Base-by-base conservation (phyloP, 2,113 vertebrate species). In the Talpa occidentalis region DNA sequence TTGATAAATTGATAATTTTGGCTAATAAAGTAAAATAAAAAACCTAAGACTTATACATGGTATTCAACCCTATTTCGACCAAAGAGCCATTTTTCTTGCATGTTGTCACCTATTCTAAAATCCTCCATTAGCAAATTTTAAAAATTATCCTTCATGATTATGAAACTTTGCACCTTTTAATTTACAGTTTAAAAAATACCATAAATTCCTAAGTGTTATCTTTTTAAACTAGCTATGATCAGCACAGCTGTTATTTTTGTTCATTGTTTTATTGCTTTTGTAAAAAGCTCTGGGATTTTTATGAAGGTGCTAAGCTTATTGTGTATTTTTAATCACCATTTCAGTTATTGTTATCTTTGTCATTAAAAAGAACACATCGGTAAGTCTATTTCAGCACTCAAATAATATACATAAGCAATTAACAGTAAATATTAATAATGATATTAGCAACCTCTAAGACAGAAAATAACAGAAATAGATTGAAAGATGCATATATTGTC, bases 281-380 rank as follows among this genome's bases (percentile, higher is more conserved):
- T 94, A 87, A 96, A 79, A 59, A 96, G 89, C 56, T 97, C 52
- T 73, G 90, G 66, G 88, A 96, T 96, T 95, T 90, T 95, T 90
- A 97, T 83, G 83, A 91, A 91, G 67, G 72, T 64, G 10, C 49
- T 92, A 87, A 10, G n/a, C 93, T 97, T 97, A 66, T 59, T 94
- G 47, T 49, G 69, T 93, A 80, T 79, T 94, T 97, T 97, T 89
- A 98, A 97, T 96, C 73, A 90, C 79, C 97, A 94, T 86, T 95
- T 52, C 80, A 94, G 60, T 93, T 96, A 97, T 90, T 62, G 32
- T 94, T 96, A 96, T 78, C 35, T 96, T 90, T 94, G 59, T 80
- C 94, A 97, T 95, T 98, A 97, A 97, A 98, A 96, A 81, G n/a
- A 96, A 96, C 97, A 94, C 62, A 94, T 84, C 73, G 96, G 60